Base-by-base conservation (phyloP, 2,888 invertebrate genomes). In the Cephus pulcher region DNA sequence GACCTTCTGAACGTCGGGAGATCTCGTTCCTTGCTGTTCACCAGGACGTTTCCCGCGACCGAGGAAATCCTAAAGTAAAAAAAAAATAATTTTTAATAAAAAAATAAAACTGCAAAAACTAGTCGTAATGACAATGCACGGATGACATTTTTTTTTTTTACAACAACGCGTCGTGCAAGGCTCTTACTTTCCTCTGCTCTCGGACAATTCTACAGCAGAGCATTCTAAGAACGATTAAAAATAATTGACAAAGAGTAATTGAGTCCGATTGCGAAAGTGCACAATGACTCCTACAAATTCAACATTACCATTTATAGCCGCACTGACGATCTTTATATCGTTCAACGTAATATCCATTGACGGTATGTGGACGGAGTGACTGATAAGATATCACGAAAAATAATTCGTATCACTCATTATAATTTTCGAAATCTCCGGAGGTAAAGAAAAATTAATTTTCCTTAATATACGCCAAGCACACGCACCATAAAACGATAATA, bases 1-100 rank as follows among this genome's bases (percentile, higher is more conserved):
- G 87, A 82, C 85, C 93, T 93, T 68, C 94, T 91, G 87, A 94
- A 94, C 40, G 91, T 89, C 83, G 95, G 94, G 81, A 95, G 93
- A 84, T 95, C 94, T 69, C 96, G 93, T 73, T 93, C 88, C 56
- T 93, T 93, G 4, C 95, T 96, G 88, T 98, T 97, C n/a, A 97
- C 93, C 74, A 92, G 92, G 68, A 98, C 93, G 34, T 92, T 93
- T 0, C 98, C 98, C 32, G 92, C 92, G n/a, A 95, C 92, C 23
- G 92, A 91, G 34, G 87, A 89, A 15, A 90, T 92, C 81, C 93
- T 93, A 86, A 32, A 90, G 89, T 80, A 75, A 82, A 78, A 6
- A 40, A 56, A 56, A 23, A 15, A 37, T 15, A 32, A 32, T 3
- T 40, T 23, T 9, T 23, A 56, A 40, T 56, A 12, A 2, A 23